These are phyloP conservation scores for Otocyon megalotis DNA, from an alignment of 2,113 vertebrate species.

Conservation along the genomic window DNA sequence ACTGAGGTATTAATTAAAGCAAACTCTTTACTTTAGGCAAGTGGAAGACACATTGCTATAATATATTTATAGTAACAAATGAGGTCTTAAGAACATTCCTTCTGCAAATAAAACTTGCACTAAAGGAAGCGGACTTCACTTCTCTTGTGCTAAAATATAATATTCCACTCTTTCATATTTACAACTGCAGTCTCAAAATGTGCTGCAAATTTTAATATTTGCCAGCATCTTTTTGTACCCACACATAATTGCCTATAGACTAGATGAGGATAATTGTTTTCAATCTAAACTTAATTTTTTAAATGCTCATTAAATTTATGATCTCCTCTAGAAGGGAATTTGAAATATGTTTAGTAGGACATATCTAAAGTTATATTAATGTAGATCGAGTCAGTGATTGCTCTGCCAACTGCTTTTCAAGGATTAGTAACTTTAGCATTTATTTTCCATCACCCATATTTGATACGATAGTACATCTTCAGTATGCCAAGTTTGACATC, in stretches of 20 bases:
- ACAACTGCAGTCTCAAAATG: neutral
- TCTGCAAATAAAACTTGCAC: neutral
- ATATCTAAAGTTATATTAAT: neutral
- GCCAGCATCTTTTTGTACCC: neutral
- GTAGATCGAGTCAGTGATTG: neutral
- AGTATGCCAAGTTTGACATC: conserved; percentile 15
- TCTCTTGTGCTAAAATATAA: neutral
- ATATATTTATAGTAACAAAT: conserved; percentile 46
- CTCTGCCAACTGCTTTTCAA: neutral
- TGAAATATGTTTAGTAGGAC: neutral
- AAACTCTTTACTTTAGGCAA: conserved; percentile 47
- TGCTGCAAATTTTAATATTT: neutral
- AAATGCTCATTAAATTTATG: neutral
- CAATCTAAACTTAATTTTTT: neutral
- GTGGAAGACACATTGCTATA: neutral
- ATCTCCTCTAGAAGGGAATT: neutral
- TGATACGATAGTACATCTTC: neutral
- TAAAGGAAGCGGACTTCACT: neutral
- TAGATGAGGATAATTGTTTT: neutral
- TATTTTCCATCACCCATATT: neutral
- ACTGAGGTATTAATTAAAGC: conserved; percentile 71
- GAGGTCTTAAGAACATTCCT: neutral
- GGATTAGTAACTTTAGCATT: neutral
- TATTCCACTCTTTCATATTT: neutral
- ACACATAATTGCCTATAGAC: neutral